Evolutionary conservation across 2,888 invertebrate genomes (phyloP), one percentile per base, ranked within the genome.

Genomic region (Drosophila yooni): DNA sequence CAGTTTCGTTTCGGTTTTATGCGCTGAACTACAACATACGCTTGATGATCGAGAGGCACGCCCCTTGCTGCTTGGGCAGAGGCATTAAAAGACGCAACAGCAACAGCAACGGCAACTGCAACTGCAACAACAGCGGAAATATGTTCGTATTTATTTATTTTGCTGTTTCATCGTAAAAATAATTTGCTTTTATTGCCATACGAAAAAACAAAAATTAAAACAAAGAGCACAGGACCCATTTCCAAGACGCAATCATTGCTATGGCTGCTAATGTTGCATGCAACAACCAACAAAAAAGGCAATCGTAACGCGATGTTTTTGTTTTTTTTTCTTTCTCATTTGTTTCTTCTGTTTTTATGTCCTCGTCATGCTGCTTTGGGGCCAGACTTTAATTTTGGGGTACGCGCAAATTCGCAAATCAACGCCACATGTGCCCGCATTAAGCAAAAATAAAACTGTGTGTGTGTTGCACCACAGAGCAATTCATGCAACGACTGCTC

Each of bases 131-230:
- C 73, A 76, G 53, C 71, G 75, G 70, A 79, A 65, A 71, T 53
- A 58, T 53, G 54, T 73, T 75, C 79, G 75, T 79, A 81, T 85
- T 85, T 88, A 84, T 85, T 85, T 85, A 87, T 83, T 86, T 82
- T 71, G 75, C 79, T 56, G 76, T 67, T 76, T 75, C 80, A 83
- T 86, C 86, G 83, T 86, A 85, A 83, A 88, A 86, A 85, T 86
- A 82, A 88, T 85, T 85, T 85, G 77, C 59, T 81, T 89, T 87
- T 84, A 83, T 87, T 84, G 76, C 79, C 74, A 61, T 53, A 25
- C 10, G 61, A 57, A 57, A 53, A 65, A 64, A 57, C 62, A 66
- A 74, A 60, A 62, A 61, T 52, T 46, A 68, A 70, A 72, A 63
- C 56, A 70, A 53, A 65, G 31, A 52, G 63, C 60, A 50, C 21